A percentile compares a stretch with the other conserved stretches of the same genome.
Evolutionary conservation across 2,113 vertebrate species (phyloP).

Genomic region (Thalassoma bifasciatum): DNA sequence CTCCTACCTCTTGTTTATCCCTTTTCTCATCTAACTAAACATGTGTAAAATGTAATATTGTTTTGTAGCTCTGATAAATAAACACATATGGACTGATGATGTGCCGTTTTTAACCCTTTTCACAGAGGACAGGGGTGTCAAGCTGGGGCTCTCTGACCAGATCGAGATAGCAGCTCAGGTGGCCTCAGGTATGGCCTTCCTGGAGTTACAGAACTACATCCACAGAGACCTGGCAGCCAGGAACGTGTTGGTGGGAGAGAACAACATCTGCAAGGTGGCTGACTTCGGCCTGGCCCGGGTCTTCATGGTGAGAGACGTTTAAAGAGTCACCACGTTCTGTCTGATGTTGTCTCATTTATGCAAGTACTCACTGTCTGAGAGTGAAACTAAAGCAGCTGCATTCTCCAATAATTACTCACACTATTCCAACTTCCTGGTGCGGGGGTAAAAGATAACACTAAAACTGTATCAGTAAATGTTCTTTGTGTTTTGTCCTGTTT

Average conservation of each 20-base stretch:
- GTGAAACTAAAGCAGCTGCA: background rate
- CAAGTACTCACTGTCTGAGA: background rate
- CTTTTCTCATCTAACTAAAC: too few relatives aligned
- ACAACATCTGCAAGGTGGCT: slow-evolving; percentile 94
- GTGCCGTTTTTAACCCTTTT: background rate
- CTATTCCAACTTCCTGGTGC: background rate
- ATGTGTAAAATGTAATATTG: too few relatives aligned
- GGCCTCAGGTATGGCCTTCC: slow-evolving; percentile 94
- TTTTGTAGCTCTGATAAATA: too few relatives aligned
- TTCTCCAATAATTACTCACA: background rate
- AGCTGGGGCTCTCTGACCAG: slow-evolving; percentile 80
- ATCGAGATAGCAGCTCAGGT: slow-evolving; percentile 95
- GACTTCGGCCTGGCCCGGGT: slow-evolving; percentile 97
- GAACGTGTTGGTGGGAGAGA: slow-evolving; percentile 96
- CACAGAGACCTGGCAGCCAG: slow-evolving; percentile 96
- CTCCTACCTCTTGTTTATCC: too few relatives aligned
- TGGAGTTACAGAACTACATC: slow-evolving; percentile 96
- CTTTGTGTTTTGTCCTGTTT: background rate
- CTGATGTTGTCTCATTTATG: too few relatives aligned
- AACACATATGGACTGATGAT: background rate
- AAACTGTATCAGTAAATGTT: background rate
- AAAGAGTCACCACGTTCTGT: background rate
- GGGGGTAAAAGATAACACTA: background rate
- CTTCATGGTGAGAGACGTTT: slow-evolving; percentile 86
- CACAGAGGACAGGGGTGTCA: slow-evolving; percentile 75